Base-by-base conservation (phyloP, 1,140 invertebrate species). In the Eupristina koningsbergeri region DNA sequence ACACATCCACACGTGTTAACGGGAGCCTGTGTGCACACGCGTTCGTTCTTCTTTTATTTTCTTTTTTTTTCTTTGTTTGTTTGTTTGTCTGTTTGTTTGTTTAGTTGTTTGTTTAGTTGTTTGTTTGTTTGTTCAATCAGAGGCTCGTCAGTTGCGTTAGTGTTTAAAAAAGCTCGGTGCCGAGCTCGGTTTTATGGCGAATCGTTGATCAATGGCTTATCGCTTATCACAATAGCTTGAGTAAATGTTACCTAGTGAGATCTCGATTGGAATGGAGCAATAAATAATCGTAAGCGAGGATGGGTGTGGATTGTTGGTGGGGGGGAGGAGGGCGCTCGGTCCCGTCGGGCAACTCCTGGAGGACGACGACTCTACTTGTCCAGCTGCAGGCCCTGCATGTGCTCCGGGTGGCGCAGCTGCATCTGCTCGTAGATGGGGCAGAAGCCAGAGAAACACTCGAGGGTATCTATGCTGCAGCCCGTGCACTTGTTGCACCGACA, bases 401-500 rank as follows among this genome's bases (percentile, higher is more conserved):
- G 67, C 45, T 84, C 80, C 26, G 79, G 80, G 34, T 84, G 85
- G 58, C 81, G 58, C 11, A 82, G 76, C 61, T 80, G 50, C 61
- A 73, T 71, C 67, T 83, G 74, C 77, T 84, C 83, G 69, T 69
- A 67, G 58, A 80, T 86, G n/a, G 87, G 77, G 19, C 88, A 89
- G 31, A 85, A 76, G 53, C 86, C 81, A 0, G 78, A 78, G 74
- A 89, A 91, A 84, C 93, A 93, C 34, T 90, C 89, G 5, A 93
- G 85, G 9, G 88, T 90, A n/a, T 89, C 86, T 0, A 89, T 82
- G 76, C 92, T 93, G 87, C 93, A 94, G 9, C 93, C 93, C 36
- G 88, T 87, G 87, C 93, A 94, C 79, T 87, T 89, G 53, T 93
- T 90, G 85, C 93, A 91, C 73, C 88, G 87, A 84, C 94, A 94